These are phyloP conservation scores for Diarsia dahlii DNA, from an alignment of 2,888 invertebrate genomes.

Conservation along the genomic window DNA sequence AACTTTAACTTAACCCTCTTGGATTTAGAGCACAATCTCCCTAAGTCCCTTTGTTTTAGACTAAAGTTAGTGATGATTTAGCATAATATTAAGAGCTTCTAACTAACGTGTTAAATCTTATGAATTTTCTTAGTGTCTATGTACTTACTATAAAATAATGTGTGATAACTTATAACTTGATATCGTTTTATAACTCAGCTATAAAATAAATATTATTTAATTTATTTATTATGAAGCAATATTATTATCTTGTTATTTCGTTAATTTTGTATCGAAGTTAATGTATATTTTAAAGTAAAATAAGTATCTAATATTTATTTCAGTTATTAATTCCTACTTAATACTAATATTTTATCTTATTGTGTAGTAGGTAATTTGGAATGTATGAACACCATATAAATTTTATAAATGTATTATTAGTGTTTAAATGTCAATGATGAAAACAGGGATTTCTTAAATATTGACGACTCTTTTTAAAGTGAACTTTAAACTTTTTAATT, in stretches of 20 bases:
- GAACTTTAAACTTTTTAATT: background rate
- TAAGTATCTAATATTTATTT: background rate
- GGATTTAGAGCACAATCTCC: constrained; percentile 8
- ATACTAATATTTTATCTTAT: constrained; percentile 1
- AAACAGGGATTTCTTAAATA: constrained; percentile 53
- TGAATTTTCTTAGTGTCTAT: constrained; percentile 68
- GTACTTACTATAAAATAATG: constrained; percentile 29
- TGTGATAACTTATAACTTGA: constrained; percentile 23
- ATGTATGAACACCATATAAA: constrained; percentile 34
- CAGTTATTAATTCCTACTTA: background rate
- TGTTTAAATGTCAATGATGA: constrained; percentile 44
- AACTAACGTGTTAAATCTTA: constrained; percentile 61
- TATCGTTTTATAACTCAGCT: constrained; percentile 18
- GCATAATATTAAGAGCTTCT: constrained; percentile 34
- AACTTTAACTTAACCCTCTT: background rate
- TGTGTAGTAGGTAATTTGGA: constrained; percentile 1
- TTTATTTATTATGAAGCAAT: constrained; percentile 13
- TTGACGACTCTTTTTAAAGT: constrained; percentile 4
- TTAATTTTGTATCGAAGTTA: constrained; percentile 1
- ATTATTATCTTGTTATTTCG: background rate
- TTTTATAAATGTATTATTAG: background rate
- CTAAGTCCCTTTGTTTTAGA: background rate
- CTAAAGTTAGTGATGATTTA: constrained; percentile 24
- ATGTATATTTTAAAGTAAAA: constrained; percentile 14
- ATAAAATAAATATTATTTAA: background rate